A percentile compares a stretch with the other conserved stretches of the same genome.
phyloP scores from a whole-genome alignment of 2,888 invertebrate species.

The Drosophila peninsularis region DNA sequence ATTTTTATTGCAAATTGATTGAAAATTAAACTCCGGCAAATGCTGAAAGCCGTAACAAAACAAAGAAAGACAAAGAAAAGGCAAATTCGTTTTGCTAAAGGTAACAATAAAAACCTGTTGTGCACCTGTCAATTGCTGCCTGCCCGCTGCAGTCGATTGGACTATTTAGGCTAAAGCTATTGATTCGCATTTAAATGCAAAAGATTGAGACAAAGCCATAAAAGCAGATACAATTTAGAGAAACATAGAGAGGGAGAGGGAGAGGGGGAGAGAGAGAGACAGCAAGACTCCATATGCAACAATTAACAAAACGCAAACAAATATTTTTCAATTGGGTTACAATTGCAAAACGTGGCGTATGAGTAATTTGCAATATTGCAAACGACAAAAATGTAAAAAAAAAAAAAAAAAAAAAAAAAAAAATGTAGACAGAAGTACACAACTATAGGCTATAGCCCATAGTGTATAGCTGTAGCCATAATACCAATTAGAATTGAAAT shows the following conservation, averaged over 20 bases:
- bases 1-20: neutral
- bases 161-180: slow-evolving; percentile 32
- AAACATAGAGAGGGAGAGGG: slow-evolving; percentile 16
- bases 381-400: neutral
- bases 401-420: no score
- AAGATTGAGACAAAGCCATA: slow-evolving; percentile 35
- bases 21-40: neutral
- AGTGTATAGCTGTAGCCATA: slow-evolving; percentile 23
- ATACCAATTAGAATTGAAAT: slow-evolving; percentile 48
- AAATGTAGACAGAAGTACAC: neutral
- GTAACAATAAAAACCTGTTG: slow-evolving; percentile 8
- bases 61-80: neutral
- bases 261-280: neutral
- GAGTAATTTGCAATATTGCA: slow-evolving; percentile 45
- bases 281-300: slow-evolving; percentile 23
- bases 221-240: slow-evolving; percentile 25
- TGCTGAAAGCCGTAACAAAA: neutral
- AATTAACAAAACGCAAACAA: slow-evolving; percentile 47
- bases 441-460: neutral
- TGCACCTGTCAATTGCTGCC: slow-evolving; percentile 12
- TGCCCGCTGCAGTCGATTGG: slow-evolving; percentile 30
- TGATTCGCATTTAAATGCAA: slow-evolving; percentile 30
- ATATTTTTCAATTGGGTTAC: slow-evolving; percentile 56
- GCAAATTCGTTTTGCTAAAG: slow-evolving; percentile 6
- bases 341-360: slow-evolving; percentile 53